Percentiles rank a stretch among this genome's conserved stretches.
phyloP scores from a whole-genome alignment of 2,797 vertebrate species.

The Zalophus californianus region DNA sequence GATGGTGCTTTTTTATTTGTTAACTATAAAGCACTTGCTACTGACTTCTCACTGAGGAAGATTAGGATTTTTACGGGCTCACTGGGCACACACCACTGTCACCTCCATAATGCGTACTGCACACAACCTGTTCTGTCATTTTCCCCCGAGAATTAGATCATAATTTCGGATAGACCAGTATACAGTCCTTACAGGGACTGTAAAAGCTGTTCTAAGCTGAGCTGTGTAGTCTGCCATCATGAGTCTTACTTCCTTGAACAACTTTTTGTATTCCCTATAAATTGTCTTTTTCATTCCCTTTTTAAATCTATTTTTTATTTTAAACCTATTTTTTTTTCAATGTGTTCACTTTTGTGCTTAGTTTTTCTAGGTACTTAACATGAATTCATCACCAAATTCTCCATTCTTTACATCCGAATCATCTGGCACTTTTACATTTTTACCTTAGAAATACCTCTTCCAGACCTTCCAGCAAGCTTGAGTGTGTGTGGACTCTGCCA shows the following conservation, averaged over 20 bases:
- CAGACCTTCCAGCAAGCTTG: background rate
- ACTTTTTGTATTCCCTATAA: background rate
- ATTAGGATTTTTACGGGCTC: background rate
- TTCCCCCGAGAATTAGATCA: no score
- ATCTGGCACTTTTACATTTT: background rate
- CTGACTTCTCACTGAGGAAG: background rate
- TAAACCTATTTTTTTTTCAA: background rate
- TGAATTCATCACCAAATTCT: background rate
- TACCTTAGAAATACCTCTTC: background rate
- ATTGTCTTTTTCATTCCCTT: conserved; percentile 12
- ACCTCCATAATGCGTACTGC: background rate
- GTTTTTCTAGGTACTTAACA: background rate
- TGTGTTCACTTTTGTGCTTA: background rate
- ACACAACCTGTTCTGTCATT: background rate
- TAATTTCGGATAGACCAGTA: background rate
- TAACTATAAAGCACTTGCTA: background rate
- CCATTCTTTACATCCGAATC: background rate
- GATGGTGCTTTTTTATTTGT: background rate
- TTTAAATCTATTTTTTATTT: background rate
- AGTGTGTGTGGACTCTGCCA: background rate
- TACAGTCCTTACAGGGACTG: background rate
- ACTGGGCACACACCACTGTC: no score
- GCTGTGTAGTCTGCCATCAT: background rate
- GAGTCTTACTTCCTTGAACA: background rate
- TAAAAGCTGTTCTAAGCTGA: background rate